Percentiles rank a stretch among this genome's conserved stretches.
These are phyloP conservation scores for Caenorhabditis angaria DNA, from an alignment of 2,888 invertebrate genomes.

Conservation along the genomic window DNA sequence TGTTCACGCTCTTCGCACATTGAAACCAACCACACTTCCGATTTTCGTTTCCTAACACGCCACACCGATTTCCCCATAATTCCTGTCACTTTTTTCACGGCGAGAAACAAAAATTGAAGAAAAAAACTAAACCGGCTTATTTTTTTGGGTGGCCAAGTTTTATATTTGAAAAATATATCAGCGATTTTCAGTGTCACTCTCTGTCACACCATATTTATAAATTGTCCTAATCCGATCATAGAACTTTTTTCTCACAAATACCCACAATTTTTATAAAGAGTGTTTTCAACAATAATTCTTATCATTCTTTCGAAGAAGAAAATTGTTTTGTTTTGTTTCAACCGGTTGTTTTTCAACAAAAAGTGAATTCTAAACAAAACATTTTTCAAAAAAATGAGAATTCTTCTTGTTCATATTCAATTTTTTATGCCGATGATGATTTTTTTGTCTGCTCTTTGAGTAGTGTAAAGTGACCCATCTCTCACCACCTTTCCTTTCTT, in stretches of 20 bases:
- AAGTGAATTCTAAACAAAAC: neutral
- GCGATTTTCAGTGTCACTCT: no score
- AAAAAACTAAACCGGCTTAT: neutral
- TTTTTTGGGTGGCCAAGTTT: no score
- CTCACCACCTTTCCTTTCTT: neutral
- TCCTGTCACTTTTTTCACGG: neutral
- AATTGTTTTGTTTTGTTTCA: neutral
- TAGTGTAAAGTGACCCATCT: constrained; percentile 4
- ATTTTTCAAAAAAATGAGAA: no score
- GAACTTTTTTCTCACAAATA: neutral
- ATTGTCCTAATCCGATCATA: neutral
- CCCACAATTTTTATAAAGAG: neutral
- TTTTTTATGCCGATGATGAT: no score
- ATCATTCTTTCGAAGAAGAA: neutral
- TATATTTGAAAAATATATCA: no score
- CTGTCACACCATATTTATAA: no score
- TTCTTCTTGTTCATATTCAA: no score
- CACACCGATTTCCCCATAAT: neutral
- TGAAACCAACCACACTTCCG: constrained; percentile 24
- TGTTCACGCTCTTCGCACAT: neutral
- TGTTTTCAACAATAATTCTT: neutral
- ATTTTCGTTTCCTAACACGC: neutral
- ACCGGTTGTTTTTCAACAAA: neutral
- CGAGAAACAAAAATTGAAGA: no score
- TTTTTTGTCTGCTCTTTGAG: no score